Evolutionary conservation across 2,113 vertebrate genomes (phyloP).

Genomic region (Eulemur macaco): DNA sequence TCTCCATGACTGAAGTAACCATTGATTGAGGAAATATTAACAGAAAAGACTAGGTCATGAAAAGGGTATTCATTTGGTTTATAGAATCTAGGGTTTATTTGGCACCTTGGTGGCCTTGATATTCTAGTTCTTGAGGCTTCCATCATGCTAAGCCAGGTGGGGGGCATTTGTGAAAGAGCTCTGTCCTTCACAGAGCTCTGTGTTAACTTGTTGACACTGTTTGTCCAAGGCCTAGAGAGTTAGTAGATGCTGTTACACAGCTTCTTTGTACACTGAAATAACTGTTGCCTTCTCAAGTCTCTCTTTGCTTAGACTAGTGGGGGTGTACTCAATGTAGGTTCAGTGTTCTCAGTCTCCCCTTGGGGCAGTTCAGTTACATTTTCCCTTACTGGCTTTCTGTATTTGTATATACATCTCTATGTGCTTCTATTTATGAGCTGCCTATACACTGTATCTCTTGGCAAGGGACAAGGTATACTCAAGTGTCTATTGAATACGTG

Average conservation of each 20-base stretch:
- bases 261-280: constrained; percentile 46
- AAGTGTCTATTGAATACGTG: background rate
- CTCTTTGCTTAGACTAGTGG: constrained; percentile 39
- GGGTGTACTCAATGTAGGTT: background rate
- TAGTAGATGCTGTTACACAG: background rate
- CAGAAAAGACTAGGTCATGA: constrained; percentile 15
- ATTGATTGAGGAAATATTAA: constrained; percentile 36
- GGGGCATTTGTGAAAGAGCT: constrained; percentile 15
- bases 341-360: constrained; percentile 11
- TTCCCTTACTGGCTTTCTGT: constrained; percentile 31
- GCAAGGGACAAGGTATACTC: background rate
- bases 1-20: constrained; percentile 20
- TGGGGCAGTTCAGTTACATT: background rate
- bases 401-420: constrained; percentile 15
- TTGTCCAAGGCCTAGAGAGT: constrained; percentile 27
- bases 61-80: constrained; percentile 29
- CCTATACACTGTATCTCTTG: background rate
- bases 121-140: constrained; percentile 42
- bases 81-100: constrained; percentile 34
- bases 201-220: constrained; percentile 43
- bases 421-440: constrained; percentile 44
- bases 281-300: constrained; percentile 28
- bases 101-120: background rate
- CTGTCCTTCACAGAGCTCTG: constrained; percentile 6
- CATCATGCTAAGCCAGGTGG: background rate